phyloP scores from a whole-genome alignment of 2,797 vertebrate species.

The Myotis daubentonii region DNA sequence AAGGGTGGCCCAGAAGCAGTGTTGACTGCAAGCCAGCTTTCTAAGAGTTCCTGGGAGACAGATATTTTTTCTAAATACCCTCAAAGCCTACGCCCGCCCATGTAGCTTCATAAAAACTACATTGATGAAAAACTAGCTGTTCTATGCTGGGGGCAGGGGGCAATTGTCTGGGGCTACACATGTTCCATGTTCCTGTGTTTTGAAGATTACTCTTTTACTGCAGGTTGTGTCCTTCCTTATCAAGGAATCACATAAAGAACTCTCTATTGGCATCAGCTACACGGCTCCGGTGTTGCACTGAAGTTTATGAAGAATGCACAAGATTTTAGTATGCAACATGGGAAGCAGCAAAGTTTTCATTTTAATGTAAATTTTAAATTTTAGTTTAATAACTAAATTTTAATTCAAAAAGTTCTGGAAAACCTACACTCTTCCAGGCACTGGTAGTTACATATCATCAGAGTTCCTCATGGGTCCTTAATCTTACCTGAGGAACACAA shows the following conservation, averaged over 20 bases:
- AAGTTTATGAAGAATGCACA: background rate
- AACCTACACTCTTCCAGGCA: background rate
- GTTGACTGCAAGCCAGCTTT: slow-evolving; percentile 31
- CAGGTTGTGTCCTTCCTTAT: slow-evolving; percentile 4
- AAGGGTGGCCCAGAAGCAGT: background rate
- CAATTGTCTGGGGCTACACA: background rate
- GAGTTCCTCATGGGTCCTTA: background rate
- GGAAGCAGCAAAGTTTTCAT: background rate
- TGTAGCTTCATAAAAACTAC: slow-evolving; percentile 14
- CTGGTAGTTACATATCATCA: background rate
- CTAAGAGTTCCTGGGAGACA: slow-evolving; percentile 10
- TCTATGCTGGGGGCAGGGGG: background rate
- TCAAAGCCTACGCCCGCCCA: background rate
- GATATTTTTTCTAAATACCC: background rate
- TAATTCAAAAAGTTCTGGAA: background rate
- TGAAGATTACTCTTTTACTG: background rate
- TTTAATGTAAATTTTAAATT: background rate
- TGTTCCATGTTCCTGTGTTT: background rate
- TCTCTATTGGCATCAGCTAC: background rate
- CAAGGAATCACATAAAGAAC: background rate
- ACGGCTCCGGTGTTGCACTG: background rate
- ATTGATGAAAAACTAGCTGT: slow-evolving; percentile 19
- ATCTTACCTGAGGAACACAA: background rate
- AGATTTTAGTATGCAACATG: background rate
- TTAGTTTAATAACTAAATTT: background rate